These are phyloP conservation scores for Pantala flavescens DNA, from an alignment of 1,140 invertebrate species.

Conservation along the genomic window DNA sequence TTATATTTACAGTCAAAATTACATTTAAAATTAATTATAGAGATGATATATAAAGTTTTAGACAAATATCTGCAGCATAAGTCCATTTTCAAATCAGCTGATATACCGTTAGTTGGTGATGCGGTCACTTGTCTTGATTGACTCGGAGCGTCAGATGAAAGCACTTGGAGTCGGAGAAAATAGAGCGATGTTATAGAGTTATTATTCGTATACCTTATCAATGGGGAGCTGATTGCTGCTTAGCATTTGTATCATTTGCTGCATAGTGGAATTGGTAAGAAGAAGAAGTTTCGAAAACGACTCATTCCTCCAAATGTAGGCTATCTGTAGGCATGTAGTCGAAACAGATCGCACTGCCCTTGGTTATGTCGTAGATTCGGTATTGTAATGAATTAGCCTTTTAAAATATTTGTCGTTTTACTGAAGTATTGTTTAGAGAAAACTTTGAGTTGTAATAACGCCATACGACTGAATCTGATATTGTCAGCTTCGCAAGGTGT, in stretches of 20 bases:
- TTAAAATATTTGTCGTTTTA: not conserved
- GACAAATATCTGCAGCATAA: not conserved
- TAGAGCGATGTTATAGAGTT: not conserved
- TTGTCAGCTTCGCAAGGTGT: not conserved
- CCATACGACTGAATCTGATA: not conserved
- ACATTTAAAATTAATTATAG: too few relatives aligned
- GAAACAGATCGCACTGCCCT: not conserved
- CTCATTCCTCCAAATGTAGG: not conserved
- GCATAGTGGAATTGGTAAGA: not conserved
- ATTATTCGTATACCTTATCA: not conserved
- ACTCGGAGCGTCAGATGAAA: conserved; percentile 13
- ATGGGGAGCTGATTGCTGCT: not conserved
- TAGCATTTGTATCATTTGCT: not conserved
- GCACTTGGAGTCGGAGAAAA: not conserved
- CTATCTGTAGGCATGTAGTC: conserved; percentile 1
- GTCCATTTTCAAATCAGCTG: conserved; percentile 11
- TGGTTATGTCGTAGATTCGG: conserved; percentile 1
- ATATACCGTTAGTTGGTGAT: conserved; percentile 14
- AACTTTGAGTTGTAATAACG: not conserved
- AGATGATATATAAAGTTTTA: not conserved
- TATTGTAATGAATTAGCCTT: not conserved
- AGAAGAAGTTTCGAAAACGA: not conserved
- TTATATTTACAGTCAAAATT: too few relatives aligned
- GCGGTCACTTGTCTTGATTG: conserved; percentile 9
- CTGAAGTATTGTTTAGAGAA: too few relatives aligned